These are phyloP conservation scores for Antechinus stuartii DNA, from an alignment of 2,113 vertebrate species.

Conservation along the genomic window DNA sequence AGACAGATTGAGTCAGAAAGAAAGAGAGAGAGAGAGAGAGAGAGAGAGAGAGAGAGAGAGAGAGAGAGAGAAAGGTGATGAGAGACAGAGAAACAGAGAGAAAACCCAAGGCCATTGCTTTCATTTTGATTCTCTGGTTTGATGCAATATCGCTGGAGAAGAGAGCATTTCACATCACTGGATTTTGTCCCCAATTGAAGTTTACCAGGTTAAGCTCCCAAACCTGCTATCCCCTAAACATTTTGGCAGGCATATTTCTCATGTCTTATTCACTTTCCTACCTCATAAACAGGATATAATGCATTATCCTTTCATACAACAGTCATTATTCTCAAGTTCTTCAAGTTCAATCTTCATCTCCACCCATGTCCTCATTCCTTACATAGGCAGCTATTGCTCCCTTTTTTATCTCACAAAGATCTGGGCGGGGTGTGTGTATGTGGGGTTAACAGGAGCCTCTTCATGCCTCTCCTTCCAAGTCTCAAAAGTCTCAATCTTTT, in stretches of 20 bases:
- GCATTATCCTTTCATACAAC: neutral
- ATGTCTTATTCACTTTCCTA: neutral
- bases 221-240: neutral
- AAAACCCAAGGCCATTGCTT: neutral
- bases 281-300: neutral
- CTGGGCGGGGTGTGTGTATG: no score
- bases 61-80: no score
- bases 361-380: neutral
- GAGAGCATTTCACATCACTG: neutral
- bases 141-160: neutral
- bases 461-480: neutral
- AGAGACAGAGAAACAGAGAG: no score
- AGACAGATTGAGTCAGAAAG: no score
- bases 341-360: neutral
- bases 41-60: no score
- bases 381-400: no score
- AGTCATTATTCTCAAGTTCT: neutral
- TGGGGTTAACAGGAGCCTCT: neutral
- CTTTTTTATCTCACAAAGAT: neutral
- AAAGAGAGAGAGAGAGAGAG: no score
- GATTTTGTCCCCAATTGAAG: conserved; percentile 12
- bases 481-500: neutral
- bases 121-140: neutral
- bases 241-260: neutral
- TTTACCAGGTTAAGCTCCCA: neutral